phyloP scores from a whole-genome alignment of 2,888 invertebrate genomes.

The Laspeyria flexula region DNA sequence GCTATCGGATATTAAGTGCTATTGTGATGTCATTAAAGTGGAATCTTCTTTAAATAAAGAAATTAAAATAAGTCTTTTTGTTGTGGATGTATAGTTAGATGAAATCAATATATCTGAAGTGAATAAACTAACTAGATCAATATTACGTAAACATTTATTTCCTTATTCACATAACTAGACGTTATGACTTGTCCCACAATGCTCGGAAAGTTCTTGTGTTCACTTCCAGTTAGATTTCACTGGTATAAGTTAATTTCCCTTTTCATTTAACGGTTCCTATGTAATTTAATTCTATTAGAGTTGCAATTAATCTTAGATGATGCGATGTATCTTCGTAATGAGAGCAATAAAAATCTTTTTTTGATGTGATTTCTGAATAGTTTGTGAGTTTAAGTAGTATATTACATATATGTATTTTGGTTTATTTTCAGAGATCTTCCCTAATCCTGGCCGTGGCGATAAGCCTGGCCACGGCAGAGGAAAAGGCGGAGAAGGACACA shows the following conservation, averaged over 20 bases:
- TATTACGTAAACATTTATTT: slow-evolving; percentile 45
- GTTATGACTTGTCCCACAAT: slow-evolving; percentile 43
- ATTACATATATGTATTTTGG: slow-evolving; percentile 20
- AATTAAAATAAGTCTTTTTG: too few relatives aligned
- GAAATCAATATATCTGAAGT: slow-evolving; percentile 28
- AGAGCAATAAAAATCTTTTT: too few relatives aligned
- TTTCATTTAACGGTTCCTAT: slow-evolving; percentile 26
- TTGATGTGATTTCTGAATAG: too few relatives aligned
- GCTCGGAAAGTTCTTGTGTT: slow-evolving; percentile 44
- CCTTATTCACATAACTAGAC: slow-evolving; percentile 46
- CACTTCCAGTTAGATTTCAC: slow-evolving; percentile 40
- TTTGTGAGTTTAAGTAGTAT: background rate
- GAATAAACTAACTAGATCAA: slow-evolving; percentile 38
- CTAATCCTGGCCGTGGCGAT: slow-evolving; percentile 83
- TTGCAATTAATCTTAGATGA: background rate
- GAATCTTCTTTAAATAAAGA: slow-evolving; percentile 10
- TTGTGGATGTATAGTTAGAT: too few relatives aligned
- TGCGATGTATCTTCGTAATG: background rate
- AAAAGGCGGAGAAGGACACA: slow-evolving; percentile 77
- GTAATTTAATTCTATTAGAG: slow-evolving; percentile 4
- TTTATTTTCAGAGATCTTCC: slow-evolving; percentile 74
- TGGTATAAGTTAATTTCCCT: slow-evolving; percentile 35
- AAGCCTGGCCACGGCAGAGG: slow-evolving; percentile 85
- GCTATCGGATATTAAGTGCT: slow-evolving; percentile 32
- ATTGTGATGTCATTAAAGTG: slow-evolving; percentile 14